Conservation (phyloP, 2,113 vertebrate species). For the Onychostruthus taczanowskii region DNA sequence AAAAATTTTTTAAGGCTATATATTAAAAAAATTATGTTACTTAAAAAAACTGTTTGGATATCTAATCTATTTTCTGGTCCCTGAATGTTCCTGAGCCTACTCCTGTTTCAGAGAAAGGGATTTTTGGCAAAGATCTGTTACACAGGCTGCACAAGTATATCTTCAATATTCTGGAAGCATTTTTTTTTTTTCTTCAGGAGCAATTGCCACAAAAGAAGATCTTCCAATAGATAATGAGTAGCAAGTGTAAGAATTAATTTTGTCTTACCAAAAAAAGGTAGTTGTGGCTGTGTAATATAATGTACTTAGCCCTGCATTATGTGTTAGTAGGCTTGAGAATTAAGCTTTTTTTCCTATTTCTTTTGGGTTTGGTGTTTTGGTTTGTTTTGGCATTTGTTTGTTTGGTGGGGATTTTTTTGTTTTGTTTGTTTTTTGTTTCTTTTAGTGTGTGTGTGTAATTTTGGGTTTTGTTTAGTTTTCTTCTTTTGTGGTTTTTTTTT, state of each 20-base stretch:
- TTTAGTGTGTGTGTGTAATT: not conserved
- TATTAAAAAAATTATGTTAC: not conserved
- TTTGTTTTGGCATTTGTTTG: not conserved
- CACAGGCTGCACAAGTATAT: not conserved
- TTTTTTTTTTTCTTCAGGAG: not conserved
- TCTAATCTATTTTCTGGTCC: not conserved
- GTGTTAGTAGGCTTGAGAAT: not conserved
- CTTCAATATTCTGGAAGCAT: not conserved
- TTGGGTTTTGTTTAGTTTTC: not conserved
- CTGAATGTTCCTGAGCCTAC: not conserved
- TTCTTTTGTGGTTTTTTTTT: no score
- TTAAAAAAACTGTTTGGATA: not conserved
- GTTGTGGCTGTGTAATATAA: not conserved
- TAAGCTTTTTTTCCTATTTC: not conserved
- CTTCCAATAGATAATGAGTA: not conserved
- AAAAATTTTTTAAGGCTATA: not conserved
- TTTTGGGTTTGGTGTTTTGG: not conserved
- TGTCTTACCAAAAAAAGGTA: not conserved
- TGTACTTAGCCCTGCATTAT: not conserved
- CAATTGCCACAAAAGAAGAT: not conserved
- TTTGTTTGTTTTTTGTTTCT: not conserved
- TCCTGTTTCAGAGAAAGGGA: not conserved
- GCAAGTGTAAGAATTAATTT: not conserved
- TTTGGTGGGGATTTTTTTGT: not conserved
- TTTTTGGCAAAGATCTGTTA: not conserved